Evolutionary conservation across 2,113 vertebrate genomes (phyloP).

Genomic region (Sylvicapra grimmia): DNA sequence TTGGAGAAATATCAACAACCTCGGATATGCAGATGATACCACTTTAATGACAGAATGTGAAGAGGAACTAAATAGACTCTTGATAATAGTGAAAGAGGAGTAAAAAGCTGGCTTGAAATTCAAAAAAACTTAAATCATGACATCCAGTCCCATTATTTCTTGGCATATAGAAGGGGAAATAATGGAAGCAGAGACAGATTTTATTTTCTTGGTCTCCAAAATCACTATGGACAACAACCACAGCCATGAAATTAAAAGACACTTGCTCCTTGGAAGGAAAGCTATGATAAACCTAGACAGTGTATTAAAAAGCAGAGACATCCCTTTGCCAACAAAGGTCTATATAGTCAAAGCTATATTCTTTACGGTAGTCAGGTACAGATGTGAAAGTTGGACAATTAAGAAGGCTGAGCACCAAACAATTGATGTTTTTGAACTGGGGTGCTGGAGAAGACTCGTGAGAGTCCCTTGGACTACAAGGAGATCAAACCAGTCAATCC

Average conservation of each 20-base stretch:
- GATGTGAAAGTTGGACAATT: background rate
- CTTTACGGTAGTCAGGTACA: background rate
- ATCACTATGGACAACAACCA: background rate
- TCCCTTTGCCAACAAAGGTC: background rate
- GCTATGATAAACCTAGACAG: background rate
- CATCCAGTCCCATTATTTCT: background rate
- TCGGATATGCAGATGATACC: background rate
- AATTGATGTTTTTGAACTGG: background rate
- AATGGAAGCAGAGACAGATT: background rate
- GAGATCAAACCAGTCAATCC: background rate
- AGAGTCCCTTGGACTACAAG: background rate
- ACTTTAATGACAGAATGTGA: background rate
- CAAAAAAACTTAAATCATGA: background rate
- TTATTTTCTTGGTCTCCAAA: background rate
- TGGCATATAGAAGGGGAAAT: background rate
- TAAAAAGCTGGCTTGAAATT: background rate
- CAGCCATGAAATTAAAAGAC: background rate
- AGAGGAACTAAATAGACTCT: background rate
- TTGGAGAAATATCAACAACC: background rate
- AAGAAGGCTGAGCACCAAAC: background rate
- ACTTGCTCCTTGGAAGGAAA: background rate
- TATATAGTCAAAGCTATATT: background rate
- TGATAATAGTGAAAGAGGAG: background rate
- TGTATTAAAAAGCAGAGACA: background rate
- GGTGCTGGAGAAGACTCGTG: background rate